Evolutionary conservation across 2,797 vertebrate species (phyloP).

Genomic region (Rhynchotus rufescens): DNA sequence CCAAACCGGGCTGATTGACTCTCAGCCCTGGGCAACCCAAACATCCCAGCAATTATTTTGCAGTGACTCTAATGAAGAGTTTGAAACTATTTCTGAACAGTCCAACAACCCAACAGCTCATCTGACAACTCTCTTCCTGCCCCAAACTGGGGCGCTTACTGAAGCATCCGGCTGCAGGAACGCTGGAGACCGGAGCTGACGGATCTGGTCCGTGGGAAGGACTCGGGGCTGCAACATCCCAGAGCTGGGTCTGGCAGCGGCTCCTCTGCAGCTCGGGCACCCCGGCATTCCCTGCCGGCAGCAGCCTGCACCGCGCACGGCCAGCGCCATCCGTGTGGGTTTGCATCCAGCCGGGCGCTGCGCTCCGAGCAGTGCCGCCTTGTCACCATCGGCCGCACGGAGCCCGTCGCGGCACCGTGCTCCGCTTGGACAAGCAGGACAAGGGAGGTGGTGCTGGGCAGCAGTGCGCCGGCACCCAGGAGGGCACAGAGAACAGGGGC

Average conservation of each 20-base stretch:
- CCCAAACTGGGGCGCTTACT: neutral
- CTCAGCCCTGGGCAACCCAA: neutral
- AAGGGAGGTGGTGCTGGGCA: too few species aligned
- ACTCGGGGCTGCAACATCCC: accelerated
- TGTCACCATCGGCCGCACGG: too few species aligned
- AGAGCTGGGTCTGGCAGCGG: accelerated
- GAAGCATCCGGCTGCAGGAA: accelerated
- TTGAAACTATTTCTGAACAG: neutral
- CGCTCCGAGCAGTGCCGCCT: too few species aligned
- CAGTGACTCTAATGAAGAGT: neutral
- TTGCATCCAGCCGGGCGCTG: too few species aligned
- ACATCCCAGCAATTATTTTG: neutral
- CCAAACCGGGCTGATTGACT: neutral
- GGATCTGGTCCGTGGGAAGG: neutral
- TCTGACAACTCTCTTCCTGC: accelerated
- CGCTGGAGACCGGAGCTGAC: neutral
- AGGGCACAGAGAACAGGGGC: too few species aligned
- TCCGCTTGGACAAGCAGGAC: too few species aligned
- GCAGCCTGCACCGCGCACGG: too few species aligned
- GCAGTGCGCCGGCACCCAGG: too few species aligned
- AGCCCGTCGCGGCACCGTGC: too few species aligned
- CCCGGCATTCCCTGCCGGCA: neutral
- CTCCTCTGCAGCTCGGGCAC: too few species aligned
- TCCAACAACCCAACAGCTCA: neutral
- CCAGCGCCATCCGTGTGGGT: too few species aligned